phyloP scores from a whole-genome alignment of 2,113 vertebrate genomes.

The Brachyhypopomus occidentalis region DNA sequence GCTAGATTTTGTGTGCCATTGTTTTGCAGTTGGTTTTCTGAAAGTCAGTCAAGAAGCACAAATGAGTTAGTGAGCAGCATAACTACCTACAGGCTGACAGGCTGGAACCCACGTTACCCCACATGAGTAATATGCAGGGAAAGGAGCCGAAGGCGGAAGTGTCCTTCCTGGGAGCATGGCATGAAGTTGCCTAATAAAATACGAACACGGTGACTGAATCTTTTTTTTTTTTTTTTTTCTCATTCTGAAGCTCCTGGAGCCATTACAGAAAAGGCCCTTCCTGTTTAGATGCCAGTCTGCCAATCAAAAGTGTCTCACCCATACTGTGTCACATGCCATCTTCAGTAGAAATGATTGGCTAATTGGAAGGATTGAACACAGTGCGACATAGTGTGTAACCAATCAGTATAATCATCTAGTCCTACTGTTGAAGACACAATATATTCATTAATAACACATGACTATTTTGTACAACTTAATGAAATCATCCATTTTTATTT shows the following conservation, averaged over 20 bases:
- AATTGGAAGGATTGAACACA: not conserved
- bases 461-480: not conserved
- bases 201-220: constrained; percentile 9
- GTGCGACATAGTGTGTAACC: not conserved
- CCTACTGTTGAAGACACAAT: not conserved
- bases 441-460: not conserved
- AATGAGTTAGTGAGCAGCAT: not conserved
- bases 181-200: constrained; percentile 20
- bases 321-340: too few relatives aligned
- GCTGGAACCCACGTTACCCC: not conserved
- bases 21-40: not conserved
- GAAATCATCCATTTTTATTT: not conserved
- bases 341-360: not conserved
- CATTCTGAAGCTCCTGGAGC: not conserved
- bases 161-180: too few relatives aligned
- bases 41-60: constrained; percentile 15
- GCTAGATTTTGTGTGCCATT: not conserved
- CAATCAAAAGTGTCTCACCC: not conserved
- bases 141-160: constrained; percentile 17
- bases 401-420: not conserved
- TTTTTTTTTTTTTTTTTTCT: not conserved
- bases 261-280: constrained; percentile 25
- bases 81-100: not conserved
- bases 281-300: constrained; percentile 10
- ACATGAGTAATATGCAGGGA: not conserved